Percentiles rank a stretch among this genome's conserved stretches.
Conservation (phyloP, 2,113 vertebrate species). For the Baryphthengus martii region DNA sequence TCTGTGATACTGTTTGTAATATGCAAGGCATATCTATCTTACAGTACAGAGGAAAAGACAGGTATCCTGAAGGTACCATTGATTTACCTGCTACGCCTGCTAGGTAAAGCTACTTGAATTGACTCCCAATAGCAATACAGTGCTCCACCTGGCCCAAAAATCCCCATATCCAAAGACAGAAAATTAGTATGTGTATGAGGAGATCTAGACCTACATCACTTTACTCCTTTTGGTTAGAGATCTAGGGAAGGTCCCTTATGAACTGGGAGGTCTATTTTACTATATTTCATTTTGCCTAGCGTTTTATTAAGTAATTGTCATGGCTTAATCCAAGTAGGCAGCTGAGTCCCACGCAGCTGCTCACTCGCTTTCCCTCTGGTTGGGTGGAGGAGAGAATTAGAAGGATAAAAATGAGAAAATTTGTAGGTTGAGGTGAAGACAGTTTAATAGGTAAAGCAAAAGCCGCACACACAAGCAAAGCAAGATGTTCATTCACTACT, state of each 20-base stretch:
- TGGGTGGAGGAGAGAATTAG: neutral
- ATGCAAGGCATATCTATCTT: neutral
- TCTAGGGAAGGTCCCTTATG: neutral
- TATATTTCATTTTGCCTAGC: neutral
- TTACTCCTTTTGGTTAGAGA: neutral
- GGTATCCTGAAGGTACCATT: neutral
- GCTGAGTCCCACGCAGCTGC: neutral
- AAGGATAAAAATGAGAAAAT: neutral
- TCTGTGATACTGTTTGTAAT: neutral
- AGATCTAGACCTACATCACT: neutral
- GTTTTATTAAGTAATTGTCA: neutral
- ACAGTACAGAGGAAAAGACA: neutral
- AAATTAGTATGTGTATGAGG: neutral
- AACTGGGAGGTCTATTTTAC: neutral
- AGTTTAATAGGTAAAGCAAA: neutral
- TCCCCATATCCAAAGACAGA: neutral
- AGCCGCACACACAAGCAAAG: neutral
- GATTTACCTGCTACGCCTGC: neutral
- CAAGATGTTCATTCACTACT: neutral
- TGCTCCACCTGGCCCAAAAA: neutral
- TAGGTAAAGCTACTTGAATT: neutral
- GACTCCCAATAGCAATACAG: neutral
- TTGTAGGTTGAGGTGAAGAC: fast-evolving
- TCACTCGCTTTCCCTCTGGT: neutral
- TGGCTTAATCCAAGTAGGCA: neutral